phyloP scores from a whole-genome alignment of 2,113 vertebrate species.

The Callocephalon fimbriatum region DNA sequence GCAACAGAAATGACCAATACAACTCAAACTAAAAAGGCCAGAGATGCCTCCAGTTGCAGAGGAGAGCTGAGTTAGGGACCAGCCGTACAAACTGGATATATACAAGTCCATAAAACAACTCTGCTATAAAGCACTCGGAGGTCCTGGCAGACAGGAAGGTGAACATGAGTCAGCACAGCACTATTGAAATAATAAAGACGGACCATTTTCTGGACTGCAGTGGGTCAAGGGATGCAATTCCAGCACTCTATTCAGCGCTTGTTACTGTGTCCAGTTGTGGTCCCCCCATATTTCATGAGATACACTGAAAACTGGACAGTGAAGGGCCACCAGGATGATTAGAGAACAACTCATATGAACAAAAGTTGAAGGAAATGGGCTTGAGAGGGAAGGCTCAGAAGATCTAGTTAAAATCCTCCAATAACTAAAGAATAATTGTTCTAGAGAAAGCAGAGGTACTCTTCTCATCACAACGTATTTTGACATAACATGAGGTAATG shows the following conservation, averaged over 20 bases:
- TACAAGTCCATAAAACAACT: not conserved
- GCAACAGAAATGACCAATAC: not conserved
- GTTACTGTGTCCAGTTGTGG: not conserved
- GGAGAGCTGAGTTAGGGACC: not conserved
- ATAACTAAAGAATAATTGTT: not conserved
- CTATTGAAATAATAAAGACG: not conserved
- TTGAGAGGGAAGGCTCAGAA: not conserved
- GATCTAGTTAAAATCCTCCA: not conserved
- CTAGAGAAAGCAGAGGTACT: not conserved
- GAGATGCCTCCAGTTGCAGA: not conserved
- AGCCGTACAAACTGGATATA: not conserved
- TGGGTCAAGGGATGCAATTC: not conserved
- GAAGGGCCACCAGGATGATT: not conserved
- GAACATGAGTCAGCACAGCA: not conserved
- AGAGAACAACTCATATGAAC: not conserved
- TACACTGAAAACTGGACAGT: not conserved
- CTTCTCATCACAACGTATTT: not conserved
- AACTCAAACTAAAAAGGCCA: not conserved
- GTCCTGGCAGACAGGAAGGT: not conserved
- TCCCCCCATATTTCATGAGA: not conserved
- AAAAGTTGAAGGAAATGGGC: not conserved
- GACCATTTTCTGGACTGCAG: not conserved
- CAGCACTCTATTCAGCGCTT: not conserved
- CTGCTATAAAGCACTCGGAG: not conserved
- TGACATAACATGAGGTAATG: not conserved